phyloP scores from a whole-genome alignment of 2,113 vertebrate genomes.

The Megaceryle torquata region DNA sequence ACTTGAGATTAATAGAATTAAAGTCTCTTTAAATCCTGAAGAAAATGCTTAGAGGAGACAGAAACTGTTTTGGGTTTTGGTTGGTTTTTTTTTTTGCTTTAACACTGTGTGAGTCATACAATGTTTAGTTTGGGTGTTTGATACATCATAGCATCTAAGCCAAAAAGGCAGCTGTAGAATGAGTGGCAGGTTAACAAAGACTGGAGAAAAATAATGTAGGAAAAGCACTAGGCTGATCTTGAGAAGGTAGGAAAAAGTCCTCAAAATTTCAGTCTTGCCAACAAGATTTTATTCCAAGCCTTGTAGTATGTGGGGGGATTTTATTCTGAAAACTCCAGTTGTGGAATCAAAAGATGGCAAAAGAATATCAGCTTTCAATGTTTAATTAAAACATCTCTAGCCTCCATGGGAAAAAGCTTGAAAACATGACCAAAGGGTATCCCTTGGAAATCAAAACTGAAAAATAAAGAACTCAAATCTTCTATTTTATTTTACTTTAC shows the following conservation, averaged over 20 bases:
- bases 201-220: background rate
- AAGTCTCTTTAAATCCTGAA: background rate
- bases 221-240: background rate
- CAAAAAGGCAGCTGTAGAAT: constrained; percentile 23
- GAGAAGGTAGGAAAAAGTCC: background rate
- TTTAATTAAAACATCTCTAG: constrained; percentile 1
- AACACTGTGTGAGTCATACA: background rate
- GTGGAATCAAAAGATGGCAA: background rate
- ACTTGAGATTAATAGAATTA: constrained; percentile 28
- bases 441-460: background rate
- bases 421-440: background rate
- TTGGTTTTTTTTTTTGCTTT: background rate
- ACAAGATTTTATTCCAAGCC: background rate
- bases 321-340: background rate
- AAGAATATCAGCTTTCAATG: background rate
- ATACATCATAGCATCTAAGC: constrained; percentile 3
- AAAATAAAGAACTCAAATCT: background rate
- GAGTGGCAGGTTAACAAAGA: constrained; percentile 24
- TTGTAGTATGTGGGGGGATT: background rate
- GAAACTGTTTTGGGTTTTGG: background rate
- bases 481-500: background rate
- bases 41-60: background rate
- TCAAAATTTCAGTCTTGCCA: background rate
- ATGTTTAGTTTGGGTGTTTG: constrained; percentile 26
- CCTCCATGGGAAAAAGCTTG: background rate